Conservation (phyloP, 2,113 vertebrate species). For the Romanogobio albipinnatus region DNA sequence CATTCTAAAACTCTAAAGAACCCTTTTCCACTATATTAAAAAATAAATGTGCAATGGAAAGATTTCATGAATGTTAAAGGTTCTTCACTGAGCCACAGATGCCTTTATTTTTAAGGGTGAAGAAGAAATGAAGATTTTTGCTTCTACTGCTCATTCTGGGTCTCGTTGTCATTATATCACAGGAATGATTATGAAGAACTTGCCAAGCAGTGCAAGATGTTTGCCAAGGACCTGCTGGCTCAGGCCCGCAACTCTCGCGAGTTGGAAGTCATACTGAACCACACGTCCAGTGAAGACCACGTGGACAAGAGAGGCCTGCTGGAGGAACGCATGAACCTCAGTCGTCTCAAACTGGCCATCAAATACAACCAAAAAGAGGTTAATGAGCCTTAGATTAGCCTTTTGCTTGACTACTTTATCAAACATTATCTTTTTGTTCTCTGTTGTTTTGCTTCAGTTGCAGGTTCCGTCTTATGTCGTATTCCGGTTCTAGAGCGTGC, state of each 20-base stretch:
- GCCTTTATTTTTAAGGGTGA: not conserved
- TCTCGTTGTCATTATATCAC: constrained; percentile 35
- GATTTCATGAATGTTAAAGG: too few species aligned
- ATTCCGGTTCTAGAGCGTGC: not conserved
- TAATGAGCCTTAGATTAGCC: not conserved
- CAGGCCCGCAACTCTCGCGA: constrained; percentile 98
- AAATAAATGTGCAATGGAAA: too few species aligned
- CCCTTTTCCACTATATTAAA: too few species aligned
- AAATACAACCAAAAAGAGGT: constrained; percentile 99
- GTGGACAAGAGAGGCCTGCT: constrained; percentile 91
- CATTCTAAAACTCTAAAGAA: too few species aligned
- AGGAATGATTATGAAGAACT: constrained; percentile 98
- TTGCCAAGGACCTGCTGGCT: constrained; percentile 97
- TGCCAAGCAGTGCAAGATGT: constrained; percentile 97
- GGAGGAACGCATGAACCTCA: constrained; percentile 98
- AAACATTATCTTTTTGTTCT: not conserved
- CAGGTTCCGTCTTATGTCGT: not conserved
- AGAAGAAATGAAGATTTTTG: not conserved
- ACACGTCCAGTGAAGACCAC: constrained; percentile 91
- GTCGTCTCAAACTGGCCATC: constrained; percentile 97
- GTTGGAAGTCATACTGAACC: constrained; percentile 97
- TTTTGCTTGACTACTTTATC: too few species aligned
- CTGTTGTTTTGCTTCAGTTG: not conserved
- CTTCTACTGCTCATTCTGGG: constrained; percentile 2
- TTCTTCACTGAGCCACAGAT: too few species aligned